A percentile compares a stretch with the other conserved stretches of the same genome.
These are phyloP conservation scores for Physocephala rufipes DNA, from an alignment of 2,888 invertebrate species.

Conservation along the genomic window DNA sequence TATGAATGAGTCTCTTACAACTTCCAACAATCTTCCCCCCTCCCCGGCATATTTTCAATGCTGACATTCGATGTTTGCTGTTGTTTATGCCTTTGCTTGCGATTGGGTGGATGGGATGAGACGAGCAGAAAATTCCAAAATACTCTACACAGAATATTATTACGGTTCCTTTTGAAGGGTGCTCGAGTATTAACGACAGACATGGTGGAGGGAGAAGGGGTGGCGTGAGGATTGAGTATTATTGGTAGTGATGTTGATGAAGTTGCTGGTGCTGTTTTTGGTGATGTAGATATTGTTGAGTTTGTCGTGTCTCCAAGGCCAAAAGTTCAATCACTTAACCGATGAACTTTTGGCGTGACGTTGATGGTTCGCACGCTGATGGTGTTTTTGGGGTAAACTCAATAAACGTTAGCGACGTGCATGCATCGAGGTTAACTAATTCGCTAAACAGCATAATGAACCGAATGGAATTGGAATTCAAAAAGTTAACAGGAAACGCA, in stretches of 20 bases:
- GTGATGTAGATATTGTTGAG: neutral
- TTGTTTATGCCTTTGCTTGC: constrained; percentile 19
- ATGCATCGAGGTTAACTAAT: neutral
- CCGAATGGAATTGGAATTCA: constrained; percentile 24
- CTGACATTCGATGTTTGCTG: neutral
- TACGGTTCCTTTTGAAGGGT: neutral
- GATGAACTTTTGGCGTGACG: constrained; percentile 16
- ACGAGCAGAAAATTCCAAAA: constrained; percentile 9
- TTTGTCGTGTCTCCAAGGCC: neutral
- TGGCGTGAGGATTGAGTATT: too few relatives aligned
- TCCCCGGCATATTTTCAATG: neutral
- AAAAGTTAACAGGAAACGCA: constrained; percentile 24
- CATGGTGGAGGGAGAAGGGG: neutral
- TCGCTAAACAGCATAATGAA: constrained; percentile 22
- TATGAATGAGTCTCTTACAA: neutral
- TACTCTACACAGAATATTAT: constrained; percentile 5
- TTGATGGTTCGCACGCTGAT: neutral
- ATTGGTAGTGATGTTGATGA: too few relatives aligned
- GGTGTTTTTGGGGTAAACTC: neutral
- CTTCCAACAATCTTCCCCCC: neutral
- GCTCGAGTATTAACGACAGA: neutral
- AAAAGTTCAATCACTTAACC: constrained; percentile 25
- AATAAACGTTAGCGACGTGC: neutral
- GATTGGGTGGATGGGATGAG: constrained; percentile 6
- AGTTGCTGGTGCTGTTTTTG: too few relatives aligned